phyloP scores from a whole-genome alignment of 2,113 vertebrate species.

The Galeopterus variegatus region DNA sequence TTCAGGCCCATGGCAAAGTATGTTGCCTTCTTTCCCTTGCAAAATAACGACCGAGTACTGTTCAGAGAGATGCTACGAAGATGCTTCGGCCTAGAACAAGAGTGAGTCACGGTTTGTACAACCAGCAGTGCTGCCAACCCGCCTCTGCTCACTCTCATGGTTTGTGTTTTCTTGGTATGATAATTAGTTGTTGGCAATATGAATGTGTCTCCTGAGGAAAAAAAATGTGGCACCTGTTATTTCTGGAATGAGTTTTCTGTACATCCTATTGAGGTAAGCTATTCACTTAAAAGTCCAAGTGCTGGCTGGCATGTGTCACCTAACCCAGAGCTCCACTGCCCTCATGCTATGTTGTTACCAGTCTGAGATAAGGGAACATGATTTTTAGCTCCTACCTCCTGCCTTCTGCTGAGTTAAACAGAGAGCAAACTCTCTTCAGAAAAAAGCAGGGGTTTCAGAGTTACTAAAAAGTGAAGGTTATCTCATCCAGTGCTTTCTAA shows the following conservation, averaged over 20 bases:
- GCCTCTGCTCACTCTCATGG: slow-evolving; percentile 69
- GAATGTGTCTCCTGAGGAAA: slow-evolving; percentile 58
- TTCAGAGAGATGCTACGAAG: slow-evolving; percentile 38
- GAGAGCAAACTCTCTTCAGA: background rate
- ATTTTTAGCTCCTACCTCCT: background rate
- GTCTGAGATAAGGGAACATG: background rate
- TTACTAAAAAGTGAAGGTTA: background rate
- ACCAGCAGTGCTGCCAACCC: slow-evolving; percentile 39
- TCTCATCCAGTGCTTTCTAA: background rate
- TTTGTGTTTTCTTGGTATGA: slow-evolving; percentile 81
- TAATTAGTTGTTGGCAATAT: slow-evolving; percentile 80
- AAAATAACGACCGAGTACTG: background rate
- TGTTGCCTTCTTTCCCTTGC: background rate
- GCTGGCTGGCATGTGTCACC: slow-evolving; percentile 16
- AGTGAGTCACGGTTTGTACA: slow-evolving; percentile 75
- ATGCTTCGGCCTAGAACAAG: background rate
- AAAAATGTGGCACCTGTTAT: slow-evolving; percentile 65
- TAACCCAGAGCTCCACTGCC: background rate
- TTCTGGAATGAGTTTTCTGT: slow-evolving; percentile 63
- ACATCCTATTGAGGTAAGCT: slow-evolving; percentile 1
- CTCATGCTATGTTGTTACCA: background rate
- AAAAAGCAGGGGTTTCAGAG: background rate
- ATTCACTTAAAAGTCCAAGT: background rate
- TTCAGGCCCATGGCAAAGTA: background rate
- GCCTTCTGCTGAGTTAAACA: slow-evolving; percentile 12